These are phyloP conservation scores for Ancistrus triradiatus DNA, from an alignment of 2,113 vertebrate species.

Conservation along the genomic window DNA sequence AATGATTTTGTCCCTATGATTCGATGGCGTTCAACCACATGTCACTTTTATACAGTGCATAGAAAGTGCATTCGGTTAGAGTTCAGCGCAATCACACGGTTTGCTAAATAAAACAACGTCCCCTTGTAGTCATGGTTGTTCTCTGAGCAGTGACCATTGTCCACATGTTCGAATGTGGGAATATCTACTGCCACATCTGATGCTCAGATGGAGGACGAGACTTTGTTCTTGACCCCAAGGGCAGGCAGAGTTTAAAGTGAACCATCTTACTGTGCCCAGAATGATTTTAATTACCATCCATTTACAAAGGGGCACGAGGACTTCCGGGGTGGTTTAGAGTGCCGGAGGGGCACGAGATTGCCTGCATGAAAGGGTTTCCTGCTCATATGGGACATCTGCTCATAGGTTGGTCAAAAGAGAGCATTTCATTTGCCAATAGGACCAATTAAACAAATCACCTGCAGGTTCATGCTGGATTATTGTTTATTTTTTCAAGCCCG, in stretches of 20 bases:
- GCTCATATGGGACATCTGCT: conserved; percentile 15
- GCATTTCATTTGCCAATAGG: conserved; percentile 11
- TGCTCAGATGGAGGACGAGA: conserved; percentile 46
- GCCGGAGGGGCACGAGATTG: conserved; percentile 29
- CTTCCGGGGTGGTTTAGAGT: conserved; percentile 44
- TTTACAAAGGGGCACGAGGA: conserved; percentile 45
- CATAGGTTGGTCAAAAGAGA: neutral
- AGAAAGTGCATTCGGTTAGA: no score
- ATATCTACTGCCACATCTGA: conserved; percentile 65
- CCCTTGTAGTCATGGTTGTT: neutral
- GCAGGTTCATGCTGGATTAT: neutral
- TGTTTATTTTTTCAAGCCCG: no score
- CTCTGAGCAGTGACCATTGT: conserved; percentile 48
- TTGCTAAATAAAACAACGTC: conserved; percentile 17
- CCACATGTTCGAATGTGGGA: conserved; percentile 50
- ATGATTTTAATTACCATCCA: conserved; percentile 58
- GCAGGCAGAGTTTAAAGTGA: conserved; percentile 43
- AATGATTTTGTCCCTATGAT: no score
- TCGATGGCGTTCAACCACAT: no score
- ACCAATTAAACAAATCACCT: neutral
- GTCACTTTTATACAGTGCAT: no score
- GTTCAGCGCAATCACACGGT: neutral
- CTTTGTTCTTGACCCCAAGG: conserved; percentile 57
- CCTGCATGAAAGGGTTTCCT: conserved; percentile 32
- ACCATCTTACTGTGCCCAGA: conserved; percentile 29